Base-by-base conservation (phyloP, 2,797 vertebrate species). In the Benthosema pterotum region DNA sequence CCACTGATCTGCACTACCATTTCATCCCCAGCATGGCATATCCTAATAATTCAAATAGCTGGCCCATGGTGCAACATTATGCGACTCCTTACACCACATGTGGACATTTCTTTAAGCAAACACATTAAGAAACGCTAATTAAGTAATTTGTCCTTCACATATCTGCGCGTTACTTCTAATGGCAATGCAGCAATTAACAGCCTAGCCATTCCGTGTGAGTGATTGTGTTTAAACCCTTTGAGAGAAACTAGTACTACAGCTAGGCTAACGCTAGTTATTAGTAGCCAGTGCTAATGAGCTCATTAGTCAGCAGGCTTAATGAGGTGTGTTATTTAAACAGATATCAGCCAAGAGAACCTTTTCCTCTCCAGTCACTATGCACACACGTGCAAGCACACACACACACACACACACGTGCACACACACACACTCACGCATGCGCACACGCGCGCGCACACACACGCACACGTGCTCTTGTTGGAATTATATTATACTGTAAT, bases 251-350 rank as follows among this genome's bases (percentile, higher is more conserved):
- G 74, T 57, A 60, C 82, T 65, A 72, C 57, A 38, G 67, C 73
- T 71, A 74, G 77, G 78, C 74, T 83, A 84, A 42, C 61, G 65
- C 83, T 83, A 80, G 75, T 84, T 86, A 87, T 68, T 80, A 80
- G 74, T 84, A 65, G 75, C 59, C 11, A n/a, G 45, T 63, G 69
- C 81, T 87, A 84, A 88, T 89, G 82, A 82, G 74, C 87, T 89
- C 88, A 87, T 89, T 87, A 88, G 81, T 88, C 82, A 87, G 72
- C 69, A 69, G 73, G 68, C 79, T 73, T 88, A 88, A 89, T 86
- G 84, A 85, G 83, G 85, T 84, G 79, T 84, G 77, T 83, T 85
- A 78, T 84, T 87, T 82, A 78, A 86, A 75, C 71, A 65, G 79
- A 78, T 82, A 75, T 77, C 65, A 72, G 76, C 42, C 28, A 3